These are phyloP conservation scores for Oriolus oriolus DNA, from an alignment of 2,113 vertebrate species.

Conservation along the genomic window DNA sequence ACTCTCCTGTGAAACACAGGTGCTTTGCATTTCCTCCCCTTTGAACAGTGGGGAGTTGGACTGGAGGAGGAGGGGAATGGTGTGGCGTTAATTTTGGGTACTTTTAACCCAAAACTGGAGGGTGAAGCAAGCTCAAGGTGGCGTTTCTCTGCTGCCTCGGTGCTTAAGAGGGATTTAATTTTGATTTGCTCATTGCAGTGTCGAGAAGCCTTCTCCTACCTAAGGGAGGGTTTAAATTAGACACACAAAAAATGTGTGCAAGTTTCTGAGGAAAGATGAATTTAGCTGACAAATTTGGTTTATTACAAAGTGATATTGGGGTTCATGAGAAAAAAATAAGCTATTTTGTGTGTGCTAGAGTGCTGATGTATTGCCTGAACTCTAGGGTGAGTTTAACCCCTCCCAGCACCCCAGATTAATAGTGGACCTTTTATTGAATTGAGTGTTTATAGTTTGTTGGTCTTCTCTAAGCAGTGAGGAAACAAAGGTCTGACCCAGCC, in stretches of 20 bases:
- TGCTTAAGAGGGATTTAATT: neutral
- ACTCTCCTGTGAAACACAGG: rapidly evolving
- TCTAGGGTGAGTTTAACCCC: neutral
- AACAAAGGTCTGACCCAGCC: neutral
- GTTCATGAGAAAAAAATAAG: neutral
- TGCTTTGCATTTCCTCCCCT: neutral
- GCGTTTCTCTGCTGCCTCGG: neutral
- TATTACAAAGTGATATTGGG: neutral
- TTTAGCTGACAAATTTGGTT: neutral
- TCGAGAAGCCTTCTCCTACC: neutral
- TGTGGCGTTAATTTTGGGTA: neutral
- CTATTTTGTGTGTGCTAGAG: neutral
- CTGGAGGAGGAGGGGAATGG: neutral
- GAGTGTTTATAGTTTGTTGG: neutral
- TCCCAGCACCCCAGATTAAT: neutral
- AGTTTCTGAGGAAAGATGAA: neutral
- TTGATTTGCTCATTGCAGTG: neutral
- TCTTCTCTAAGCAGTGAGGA: neutral
- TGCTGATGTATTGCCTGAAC: neutral
- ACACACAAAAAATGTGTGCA: neutral
- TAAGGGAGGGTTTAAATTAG: neutral
- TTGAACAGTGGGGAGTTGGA: neutral
- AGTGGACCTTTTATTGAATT: neutral
- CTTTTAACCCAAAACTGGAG: neutral
- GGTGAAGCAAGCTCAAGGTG: neutral